Evolutionary conservation across 2,888 invertebrate genomes (phyloP).

Genomic region (Morpho helenor): DNA sequence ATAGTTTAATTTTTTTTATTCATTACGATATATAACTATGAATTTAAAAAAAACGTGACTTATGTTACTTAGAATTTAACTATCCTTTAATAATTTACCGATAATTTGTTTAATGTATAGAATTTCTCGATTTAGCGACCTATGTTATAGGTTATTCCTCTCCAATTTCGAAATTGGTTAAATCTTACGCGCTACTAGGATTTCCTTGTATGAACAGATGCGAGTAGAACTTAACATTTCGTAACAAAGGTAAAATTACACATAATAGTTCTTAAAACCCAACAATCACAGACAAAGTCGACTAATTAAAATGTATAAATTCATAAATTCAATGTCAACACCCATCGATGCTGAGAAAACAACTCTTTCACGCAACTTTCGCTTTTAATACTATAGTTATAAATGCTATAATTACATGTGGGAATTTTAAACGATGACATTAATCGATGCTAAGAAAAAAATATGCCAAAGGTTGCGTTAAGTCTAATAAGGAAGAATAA

Average conservation of each 20-base stretch:
- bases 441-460: constrained; percentile 20
- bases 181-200: constrained; percentile 23
- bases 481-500: constrained; percentile 29
- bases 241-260: constrained; percentile 14
- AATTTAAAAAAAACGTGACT: no score
- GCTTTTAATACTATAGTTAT: constrained; percentile 10
- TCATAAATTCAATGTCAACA: constrained; percentile 35
- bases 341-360: constrained; percentile 20
- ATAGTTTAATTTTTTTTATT: no score
- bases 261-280: constrained; percentile 17
- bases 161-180: background rate
- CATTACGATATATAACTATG: no score
- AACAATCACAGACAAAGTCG: constrained; percentile 13
- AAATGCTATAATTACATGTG: constrained; percentile 18
- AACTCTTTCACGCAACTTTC: constrained; percentile 20
- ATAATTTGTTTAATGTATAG: no score
- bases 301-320: constrained; percentile 31
- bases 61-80: no score
- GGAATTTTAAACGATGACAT: constrained; percentile 12
- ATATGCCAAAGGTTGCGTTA: constrained; percentile 30
- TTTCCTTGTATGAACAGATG: constrained; percentile 22
- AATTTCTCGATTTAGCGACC: no score
- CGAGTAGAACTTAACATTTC: constrained; percentile 13
- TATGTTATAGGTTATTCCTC: no score
- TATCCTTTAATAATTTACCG: no score